A percentile compares a stretch with the other conserved stretches of the same genome.
Evolutionary conservation across 2,113 vertebrate species (phyloP).

Genomic region (Gymnobelideus leadbeateri): DNA sequence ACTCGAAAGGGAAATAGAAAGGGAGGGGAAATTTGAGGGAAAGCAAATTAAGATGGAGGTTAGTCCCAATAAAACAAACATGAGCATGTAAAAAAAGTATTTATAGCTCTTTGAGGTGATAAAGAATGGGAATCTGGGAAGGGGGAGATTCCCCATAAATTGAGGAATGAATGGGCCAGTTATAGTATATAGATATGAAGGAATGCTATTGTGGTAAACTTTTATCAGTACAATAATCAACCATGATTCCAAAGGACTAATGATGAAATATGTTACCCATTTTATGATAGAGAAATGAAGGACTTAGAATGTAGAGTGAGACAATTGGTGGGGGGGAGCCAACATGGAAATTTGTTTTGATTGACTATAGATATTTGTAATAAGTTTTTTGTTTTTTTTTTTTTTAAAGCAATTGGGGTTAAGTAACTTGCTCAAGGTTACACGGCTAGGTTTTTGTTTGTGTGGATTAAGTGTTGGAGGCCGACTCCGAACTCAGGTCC

Average conservation of each 20-base stretch:
- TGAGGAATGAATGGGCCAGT: background rate
- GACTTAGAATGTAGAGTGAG: background rate
- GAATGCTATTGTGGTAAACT: background rate
- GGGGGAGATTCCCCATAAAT: background rate
- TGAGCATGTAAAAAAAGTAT: background rate
- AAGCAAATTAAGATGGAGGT: background rate
- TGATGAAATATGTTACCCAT: background rate
- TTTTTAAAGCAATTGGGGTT: no score
- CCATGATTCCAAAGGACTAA: background rate
- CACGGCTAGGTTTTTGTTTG: no score
- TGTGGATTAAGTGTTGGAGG: no score
- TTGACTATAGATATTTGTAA: background rate
- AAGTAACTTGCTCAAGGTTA: no score
- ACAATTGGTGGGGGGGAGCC: background rate
- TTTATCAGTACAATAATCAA: background rate
- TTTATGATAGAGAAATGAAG: background rate
- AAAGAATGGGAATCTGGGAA: background rate
- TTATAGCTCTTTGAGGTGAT: background rate
- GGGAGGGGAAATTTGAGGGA: background rate
- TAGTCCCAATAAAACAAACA: no score
- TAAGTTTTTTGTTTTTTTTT: no score
- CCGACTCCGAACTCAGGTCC: no score
- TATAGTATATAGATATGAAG: background rate
- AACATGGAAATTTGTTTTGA: background rate
- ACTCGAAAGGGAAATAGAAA: background rate